Conservation (phyloP, 1,140 invertebrate species). For the Babylonia areolata region DNA sequence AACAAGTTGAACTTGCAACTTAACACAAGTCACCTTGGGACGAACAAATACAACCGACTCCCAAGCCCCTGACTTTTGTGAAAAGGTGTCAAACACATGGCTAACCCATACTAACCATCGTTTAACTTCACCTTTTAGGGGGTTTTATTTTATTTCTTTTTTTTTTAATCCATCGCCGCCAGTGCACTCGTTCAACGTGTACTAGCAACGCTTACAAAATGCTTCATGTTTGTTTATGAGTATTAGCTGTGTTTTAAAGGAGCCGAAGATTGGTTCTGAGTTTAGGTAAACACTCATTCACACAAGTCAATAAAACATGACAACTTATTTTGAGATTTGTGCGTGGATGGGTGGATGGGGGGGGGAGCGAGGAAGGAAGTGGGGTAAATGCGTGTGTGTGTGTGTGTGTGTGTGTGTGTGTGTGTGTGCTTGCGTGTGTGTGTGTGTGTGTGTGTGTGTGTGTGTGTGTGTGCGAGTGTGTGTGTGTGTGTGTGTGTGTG, state of each 20-base stretch:
- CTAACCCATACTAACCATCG: background rate
- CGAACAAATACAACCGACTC: background rate
- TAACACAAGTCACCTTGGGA: background rate
- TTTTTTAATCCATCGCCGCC: too few species aligned
- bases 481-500: too few species aligned
- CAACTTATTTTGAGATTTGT: too few species aligned
- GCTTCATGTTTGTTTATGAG: background rate
- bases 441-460: too few species aligned
- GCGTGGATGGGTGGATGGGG: too few species aligned
- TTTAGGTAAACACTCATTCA: background rate
- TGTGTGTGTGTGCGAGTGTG: too few species aligned
- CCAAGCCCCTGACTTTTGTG: background rate
- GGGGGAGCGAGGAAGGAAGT: too few species aligned
- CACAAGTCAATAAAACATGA: background rate
- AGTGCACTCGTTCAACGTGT: too few species aligned
- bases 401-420: too few species aligned
- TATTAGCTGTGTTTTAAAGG: background rate
- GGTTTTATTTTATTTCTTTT: too few species aligned
- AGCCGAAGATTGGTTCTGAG: background rate
- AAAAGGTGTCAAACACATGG: background rate
- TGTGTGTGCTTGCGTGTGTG: too few species aligned
- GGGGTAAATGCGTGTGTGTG: too few species aligned
- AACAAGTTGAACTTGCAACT: background rate
- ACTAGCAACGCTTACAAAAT: background rate
- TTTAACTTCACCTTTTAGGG: background rate